These are phyloP conservation scores for Hyperoplus immaculatus DNA, from an alignment of 2,797 vertebrate genomes.

Conservation along the genomic window DNA sequence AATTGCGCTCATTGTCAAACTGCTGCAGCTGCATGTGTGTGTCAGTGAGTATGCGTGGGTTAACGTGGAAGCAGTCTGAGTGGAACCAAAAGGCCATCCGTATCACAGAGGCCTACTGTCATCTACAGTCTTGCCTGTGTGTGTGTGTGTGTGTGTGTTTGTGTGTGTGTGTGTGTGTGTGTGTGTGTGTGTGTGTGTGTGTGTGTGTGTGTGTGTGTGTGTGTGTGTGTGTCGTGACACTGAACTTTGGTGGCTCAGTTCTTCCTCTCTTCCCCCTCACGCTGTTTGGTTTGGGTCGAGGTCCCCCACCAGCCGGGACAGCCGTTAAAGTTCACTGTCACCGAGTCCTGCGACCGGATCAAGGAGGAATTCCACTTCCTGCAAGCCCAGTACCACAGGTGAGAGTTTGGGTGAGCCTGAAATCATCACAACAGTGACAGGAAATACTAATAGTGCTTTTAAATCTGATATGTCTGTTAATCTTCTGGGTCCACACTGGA, in stretches of 20 bases:
- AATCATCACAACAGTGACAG: not conserved
- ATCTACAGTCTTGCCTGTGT: constrained; percentile 51
- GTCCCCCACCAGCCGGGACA: constrained; percentile 95
- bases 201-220: constrained; percentile 23
- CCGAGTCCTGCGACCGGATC: constrained; percentile 96
- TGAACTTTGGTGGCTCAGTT: constrained; percentile 73
- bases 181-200: constrained; percentile 26
- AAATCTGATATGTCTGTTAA: not conserved
- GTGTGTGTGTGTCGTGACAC: constrained; percentile 53
- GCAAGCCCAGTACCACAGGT: constrained; percentile 98
- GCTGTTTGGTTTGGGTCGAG: constrained; percentile 79
- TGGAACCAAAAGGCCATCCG: constrained; percentile 55
- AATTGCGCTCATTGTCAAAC: constrained; percentile 75
- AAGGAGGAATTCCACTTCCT: constrained; percentile 99
- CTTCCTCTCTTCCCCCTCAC: constrained; percentile 54
- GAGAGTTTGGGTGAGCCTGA: constrained; percentile 50
- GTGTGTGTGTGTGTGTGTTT: constrained; percentile 24
- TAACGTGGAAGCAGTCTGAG: constrained; percentile 53
- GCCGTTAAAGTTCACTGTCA: constrained; percentile 96
- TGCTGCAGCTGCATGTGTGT: constrained; percentile 63
- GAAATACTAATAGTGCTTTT: not conserved
- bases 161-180: constrained; percentile 27
- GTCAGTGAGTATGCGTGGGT: constrained; percentile 56
- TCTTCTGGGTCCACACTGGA: not conserved
- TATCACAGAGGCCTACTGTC: constrained; percentile 74